These are phyloP conservation scores for Hippocampus kuda DNA, from an alignment of 2,797 vertebrate genomes.

Conservation along the genomic window DNA sequence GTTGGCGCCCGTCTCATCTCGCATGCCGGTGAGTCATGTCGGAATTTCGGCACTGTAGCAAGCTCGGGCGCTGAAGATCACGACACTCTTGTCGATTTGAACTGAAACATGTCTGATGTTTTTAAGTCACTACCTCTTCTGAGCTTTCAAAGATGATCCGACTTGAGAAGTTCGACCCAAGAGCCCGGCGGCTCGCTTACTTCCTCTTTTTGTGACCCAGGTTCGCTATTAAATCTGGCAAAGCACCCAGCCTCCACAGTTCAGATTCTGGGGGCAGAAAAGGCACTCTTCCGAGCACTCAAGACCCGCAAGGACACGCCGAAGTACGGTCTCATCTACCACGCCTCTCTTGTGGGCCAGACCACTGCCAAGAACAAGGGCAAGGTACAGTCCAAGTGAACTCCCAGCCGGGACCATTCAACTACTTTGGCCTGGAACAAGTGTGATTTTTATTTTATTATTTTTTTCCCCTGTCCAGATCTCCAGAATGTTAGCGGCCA, in stretches of 20 bases:
- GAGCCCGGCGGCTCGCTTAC: background rate
- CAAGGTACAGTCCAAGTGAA: conserved; percentile 68
- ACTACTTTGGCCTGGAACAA: background rate
- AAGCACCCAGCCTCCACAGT: conserved; percentile 97
- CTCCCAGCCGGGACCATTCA: no score
- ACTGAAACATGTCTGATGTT: conserved; percentile 54
- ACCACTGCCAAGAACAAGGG: conserved; percentile 92
- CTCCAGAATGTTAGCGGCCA: conserved; percentile 94
- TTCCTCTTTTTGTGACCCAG: conserved; percentile 42
- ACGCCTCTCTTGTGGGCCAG: conserved; percentile 95
- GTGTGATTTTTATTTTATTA: background rate
- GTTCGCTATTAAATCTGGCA: conserved; percentile 92
- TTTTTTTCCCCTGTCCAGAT: conserved; percentile 63
- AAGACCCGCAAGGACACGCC: conserved; percentile 91
- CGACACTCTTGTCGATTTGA: conserved; percentile 43
- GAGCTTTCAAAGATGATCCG: conserved; percentile 58
- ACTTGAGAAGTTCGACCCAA: fast-evolving
- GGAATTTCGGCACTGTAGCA: fast-evolving
- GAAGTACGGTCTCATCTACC: conserved; percentile 97
- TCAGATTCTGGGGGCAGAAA: conserved; percentile 95
- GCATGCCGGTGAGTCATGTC: conserved; percentile 76
- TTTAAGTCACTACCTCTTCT: conserved; percentile 94
- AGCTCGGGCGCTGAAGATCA: conserved; percentile 56
- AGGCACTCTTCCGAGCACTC: conserved; percentile 90
- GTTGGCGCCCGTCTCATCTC: conserved; percentile 94